Conservation (phyloP, 2,113 vertebrate genomes). For the Paratilapia polleni region DNA sequence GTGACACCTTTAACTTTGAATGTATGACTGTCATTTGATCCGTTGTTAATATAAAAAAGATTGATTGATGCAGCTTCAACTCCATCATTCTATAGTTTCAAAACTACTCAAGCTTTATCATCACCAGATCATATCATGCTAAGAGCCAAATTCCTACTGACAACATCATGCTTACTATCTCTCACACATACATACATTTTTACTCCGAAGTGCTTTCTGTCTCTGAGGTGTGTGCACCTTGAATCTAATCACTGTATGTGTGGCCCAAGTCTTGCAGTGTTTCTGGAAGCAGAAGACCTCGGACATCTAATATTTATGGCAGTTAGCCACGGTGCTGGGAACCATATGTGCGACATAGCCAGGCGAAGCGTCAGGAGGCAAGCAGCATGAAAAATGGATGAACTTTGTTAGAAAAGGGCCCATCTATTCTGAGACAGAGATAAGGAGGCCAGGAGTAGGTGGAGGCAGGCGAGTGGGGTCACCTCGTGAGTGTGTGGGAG, state of each 20-base stretch:
- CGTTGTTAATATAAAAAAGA: neutral
- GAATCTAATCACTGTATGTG: neutral
- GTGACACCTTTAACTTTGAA: no score
- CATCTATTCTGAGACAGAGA: slow-evolving; percentile 57
- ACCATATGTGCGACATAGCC: slow-evolving; percentile 37
- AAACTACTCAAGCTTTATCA: neutral
- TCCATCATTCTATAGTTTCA: neutral
- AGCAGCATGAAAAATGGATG: slow-evolving; percentile 70
- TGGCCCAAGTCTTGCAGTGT: neutral
- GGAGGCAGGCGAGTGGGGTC: neutral
- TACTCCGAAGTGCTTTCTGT: neutral
- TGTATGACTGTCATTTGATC: no score
- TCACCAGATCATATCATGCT: no score
- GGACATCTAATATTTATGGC: slow-evolving; percentile 59
- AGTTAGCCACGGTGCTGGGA: neutral
- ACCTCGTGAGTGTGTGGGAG: neutral
- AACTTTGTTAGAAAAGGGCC: slow-evolving; percentile 10
- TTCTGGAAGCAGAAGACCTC: slow-evolving; percentile 22
- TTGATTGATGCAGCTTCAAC: neutral
- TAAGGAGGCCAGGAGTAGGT: slow-evolving; percentile 38
- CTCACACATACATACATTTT: neutral
- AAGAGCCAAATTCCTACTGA: no score
- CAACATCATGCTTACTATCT: neutral
- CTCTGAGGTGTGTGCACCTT: neutral
- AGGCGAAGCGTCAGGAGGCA: slow-evolving; percentile 21